Conservation (phyloP, 2,113 vertebrate species). For the Prunella himalayana region DNA sequence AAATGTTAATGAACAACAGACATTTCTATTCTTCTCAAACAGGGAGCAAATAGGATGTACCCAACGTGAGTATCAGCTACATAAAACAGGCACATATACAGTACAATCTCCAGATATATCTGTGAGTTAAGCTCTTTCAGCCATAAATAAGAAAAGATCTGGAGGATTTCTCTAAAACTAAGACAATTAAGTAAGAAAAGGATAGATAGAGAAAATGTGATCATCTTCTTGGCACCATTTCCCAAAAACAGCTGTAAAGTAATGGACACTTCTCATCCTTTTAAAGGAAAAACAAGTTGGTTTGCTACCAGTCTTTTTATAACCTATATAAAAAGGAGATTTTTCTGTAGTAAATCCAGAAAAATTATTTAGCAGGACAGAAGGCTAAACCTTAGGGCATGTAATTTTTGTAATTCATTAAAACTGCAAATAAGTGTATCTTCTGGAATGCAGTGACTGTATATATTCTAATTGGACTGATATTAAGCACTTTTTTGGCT, state of each 20-base stretch:
- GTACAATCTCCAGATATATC: background rate
- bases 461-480: background rate
- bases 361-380: background rate
- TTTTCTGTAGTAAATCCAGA: background rate
- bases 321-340: background rate
- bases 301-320: background rate
- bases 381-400: background rate
- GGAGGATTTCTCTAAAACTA: background rate
- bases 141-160: background rate
- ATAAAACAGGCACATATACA: background rate
- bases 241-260: background rate
- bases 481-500: background rate
- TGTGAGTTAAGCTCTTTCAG: background rate
- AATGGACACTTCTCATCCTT: background rate
- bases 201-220: background rate
- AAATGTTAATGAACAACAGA: background rate
- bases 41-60: background rate
- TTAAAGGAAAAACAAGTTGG: background rate
- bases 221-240: background rate
- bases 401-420: background rate
- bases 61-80: background rate
- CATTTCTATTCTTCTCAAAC: background rate
- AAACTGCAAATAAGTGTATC: background rate
- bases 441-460: background rate
- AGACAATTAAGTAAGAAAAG: background rate